Evolutionary conservation across 2,888 invertebrate species (phyloP).

Genomic region (Leptodirus hochenwartii): DNA sequence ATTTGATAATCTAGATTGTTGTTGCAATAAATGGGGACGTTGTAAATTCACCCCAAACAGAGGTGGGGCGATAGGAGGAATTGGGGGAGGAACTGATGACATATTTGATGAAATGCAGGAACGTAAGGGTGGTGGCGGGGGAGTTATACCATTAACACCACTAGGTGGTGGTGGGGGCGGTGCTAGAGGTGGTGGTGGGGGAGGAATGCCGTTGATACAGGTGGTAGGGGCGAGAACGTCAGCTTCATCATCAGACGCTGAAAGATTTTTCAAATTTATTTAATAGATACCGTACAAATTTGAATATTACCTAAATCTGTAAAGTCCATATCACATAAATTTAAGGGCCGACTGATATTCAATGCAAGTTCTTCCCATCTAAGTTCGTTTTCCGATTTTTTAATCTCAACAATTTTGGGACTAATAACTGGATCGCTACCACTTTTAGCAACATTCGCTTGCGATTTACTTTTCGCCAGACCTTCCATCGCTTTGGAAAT

Average conservation of each 20-base stretch:
- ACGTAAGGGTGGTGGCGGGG: conserved; percentile 34
- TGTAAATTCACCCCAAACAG: conserved; percentile 26
- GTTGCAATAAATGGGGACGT: too few relatives aligned
- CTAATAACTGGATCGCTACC: conserved; percentile 34
- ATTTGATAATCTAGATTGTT: too few relatives aligned
- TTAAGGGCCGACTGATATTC: conserved; percentile 43
- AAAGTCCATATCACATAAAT: conserved; percentile 90
- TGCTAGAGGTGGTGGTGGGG: conserved; percentile 57
- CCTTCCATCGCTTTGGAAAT: conserved; percentile 89
- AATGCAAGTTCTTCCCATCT: conserved; percentile 88
- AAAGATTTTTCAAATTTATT: too few relatives aligned
- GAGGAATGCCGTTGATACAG: conserved; percentile 48
- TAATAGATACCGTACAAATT: too few relatives aligned
- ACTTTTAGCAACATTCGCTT: conserved; percentile 56
- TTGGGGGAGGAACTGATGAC: conserved; percentile 31
- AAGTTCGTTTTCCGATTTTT: conserved; percentile 83
- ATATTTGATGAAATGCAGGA: too few relatives aligned
- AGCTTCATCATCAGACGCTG: conserved; percentile 73
- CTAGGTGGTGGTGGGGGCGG: conserved; percentile 34
- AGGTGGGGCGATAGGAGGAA: conserved; percentile 29
- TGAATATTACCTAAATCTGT: conserved; percentile 86
- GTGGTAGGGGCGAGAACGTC: conserved; percentile 53
- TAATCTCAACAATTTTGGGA: conserved; percentile 40
- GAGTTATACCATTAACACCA: conserved; percentile 21
- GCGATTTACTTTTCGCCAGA: conserved; percentile 70